Evolutionary conservation across 2,797 vertebrate genomes (phyloP).

Genomic region (Diplodus sargus): DNA sequence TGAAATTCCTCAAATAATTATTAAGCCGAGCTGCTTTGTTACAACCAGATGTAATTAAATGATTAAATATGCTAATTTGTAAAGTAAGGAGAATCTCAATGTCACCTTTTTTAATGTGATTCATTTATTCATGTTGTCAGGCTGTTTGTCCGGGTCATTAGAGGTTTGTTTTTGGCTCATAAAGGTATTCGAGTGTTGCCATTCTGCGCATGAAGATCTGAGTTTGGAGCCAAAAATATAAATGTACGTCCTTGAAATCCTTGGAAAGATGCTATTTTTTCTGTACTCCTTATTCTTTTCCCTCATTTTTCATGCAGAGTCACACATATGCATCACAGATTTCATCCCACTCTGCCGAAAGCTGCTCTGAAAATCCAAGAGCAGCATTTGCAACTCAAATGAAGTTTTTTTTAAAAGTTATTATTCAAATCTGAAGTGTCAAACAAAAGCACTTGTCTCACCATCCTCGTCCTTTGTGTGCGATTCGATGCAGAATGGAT

Average conservation of each 20-base stretch:
- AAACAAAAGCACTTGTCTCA: conserved; percentile 25
- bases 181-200: no score
- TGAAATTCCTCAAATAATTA: no score
- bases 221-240: not conserved
- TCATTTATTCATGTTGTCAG: no score
- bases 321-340: conserved; percentile 19
- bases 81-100: no score
- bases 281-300: not conserved
- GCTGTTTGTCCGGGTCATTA: no score
- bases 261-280: not conserved
- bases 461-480: conserved; percentile 16
- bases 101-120: no score
- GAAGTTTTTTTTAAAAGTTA: not conserved
- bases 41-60: no score
- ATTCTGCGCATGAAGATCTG: not conserved
- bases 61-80: no score
- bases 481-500: conserved; percentile 17
- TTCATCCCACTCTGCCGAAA: conserved; percentile 32
- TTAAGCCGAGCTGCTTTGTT: no score
- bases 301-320: conserved; percentile 14
- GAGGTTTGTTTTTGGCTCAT: no score
- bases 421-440: conserved; percentile 6
- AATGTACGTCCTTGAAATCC: not conserved
- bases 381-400: conserved; percentile 34
- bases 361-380: conserved; percentile 19